phyloP scores from a whole-genome alignment of 2,797 vertebrate genomes.

The Triplophysa bombifrons region DNA sequence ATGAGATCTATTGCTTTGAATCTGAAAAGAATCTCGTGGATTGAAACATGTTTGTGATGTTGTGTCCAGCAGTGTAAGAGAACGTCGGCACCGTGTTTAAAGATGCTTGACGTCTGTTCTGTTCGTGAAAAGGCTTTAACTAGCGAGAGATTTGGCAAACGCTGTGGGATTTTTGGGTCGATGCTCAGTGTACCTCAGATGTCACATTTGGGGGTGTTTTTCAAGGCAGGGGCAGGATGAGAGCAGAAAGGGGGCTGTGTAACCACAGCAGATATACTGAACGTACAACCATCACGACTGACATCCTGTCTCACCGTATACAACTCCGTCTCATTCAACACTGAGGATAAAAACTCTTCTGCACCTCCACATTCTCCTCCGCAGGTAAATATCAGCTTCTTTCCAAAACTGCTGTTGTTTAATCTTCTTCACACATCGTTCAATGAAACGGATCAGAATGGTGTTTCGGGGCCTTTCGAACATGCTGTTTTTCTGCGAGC shows the following conservation, averaged over 20 bases:
- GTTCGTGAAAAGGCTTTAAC: neutral
- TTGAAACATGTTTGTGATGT: no score
- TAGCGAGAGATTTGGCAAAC: neutral
- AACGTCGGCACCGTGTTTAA: no score
- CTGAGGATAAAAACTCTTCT: conserved; percentile 45
- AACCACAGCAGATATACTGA: conserved; percentile 77
- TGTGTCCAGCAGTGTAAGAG: no score
- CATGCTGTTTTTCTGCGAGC: neutral
- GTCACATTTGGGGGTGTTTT: conserved; percentile 59
- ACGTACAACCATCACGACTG: conserved; percentile 70
- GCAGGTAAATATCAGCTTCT: conserved; percentile 43
- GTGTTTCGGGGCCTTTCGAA: conserved; percentile 1
- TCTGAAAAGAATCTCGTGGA: no score
- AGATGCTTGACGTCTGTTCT: neutral
- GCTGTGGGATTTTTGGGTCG: neutral
- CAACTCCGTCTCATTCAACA: conserved; percentile 26
- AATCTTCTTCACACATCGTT: neutral
- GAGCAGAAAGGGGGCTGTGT: conserved; percentile 71
- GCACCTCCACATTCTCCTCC: conserved; percentile 17
- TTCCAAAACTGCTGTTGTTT: conserved; percentile 6
- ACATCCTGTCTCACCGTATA: conserved; percentile 75
- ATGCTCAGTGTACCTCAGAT: conserved; percentile 34
- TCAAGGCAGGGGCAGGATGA: conserved; percentile 74
- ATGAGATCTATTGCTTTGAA: no score
- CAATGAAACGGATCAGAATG: neutral